Base-by-base conservation (phyloP, 1,140 invertebrate species). In the Heliconius hewitsoni region DNA sequence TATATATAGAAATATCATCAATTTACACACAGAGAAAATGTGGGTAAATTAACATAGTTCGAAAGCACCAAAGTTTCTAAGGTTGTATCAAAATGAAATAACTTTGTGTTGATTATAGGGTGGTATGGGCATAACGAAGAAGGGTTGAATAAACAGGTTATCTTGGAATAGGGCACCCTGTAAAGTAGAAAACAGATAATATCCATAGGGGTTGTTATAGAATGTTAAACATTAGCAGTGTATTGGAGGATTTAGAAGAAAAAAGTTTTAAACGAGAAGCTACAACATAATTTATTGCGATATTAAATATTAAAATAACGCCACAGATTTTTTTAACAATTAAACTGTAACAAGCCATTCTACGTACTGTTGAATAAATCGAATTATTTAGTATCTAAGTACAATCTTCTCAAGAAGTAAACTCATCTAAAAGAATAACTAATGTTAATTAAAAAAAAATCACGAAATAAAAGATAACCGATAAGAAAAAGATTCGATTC, bases 71-170 rank as follows among this genome's bases (percentile, higher is more conserved):
- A 74, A 81, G 76, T 84, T 82, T 78, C 76, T 80, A 78, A 83
- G 80, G 79, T 42, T 78, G 52, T 78, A 77, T 84, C 78, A 80
- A 82, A 76, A 80, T 77, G 76, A 83, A 81, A 77, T 74, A 79
- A 83, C 74, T 80, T 82, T 80, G 78, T 50, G 74, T 73, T 30
- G 81, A 77, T 79, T 55, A 82, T 74, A 37, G 78, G 78, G 39
- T 16, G 60, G 60, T 16, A 66, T 50, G 73, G 13, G 71, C 34
- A 57, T 77, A 72, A 73, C 73, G 71, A 39, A 72, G 79, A 71
- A 76, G 79, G 82, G 79, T 78, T 77, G 76, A 81, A 76, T 83
- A 73, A 77, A 72, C 77, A 74, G 70, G 76, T 71, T 81, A 83
- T 78, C 73, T 78, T 66, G 34, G 3, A 23, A 57, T 66, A 76